Base-by-base conservation (phyloP, 2,888 invertebrate genomes). In the Eugnorisma glareosa region DNA sequence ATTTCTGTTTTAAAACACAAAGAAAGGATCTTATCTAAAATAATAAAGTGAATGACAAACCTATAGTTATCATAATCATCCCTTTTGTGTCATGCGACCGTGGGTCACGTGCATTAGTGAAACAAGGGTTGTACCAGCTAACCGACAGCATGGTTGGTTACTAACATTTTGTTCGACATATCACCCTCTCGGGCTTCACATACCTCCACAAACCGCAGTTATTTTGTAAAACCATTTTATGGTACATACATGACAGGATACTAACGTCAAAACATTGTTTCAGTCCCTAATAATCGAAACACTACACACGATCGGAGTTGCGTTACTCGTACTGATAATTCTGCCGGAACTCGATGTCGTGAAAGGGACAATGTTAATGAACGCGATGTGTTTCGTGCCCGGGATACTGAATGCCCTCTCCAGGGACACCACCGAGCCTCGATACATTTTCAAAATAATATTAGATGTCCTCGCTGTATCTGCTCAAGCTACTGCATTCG, bases 321-420 rank as follows among this genome's bases (percentile, higher is more conserved):
- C 98, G 0, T 93, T 98, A 54, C 97, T 99, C 40, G 97, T 98
- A 45, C 98, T 99, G 84, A 93, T 97, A 54, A 97, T 99, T 64
- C 95, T 99, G 57, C 99, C 99, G 0, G 97, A 98, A 85, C 92
- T 99, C 86, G 98, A 99, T 93, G 98, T 98, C 0, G 97, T 98
- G 18, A 98, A 98, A 92, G 98, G 98, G 1, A 97, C 98, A 1
- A 98, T 99, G 97, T 94, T 99, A 73, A 98, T 98, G 90, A 98
- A 98, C 93, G 98, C 98, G 37, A 97, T 99, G 84, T 98, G 98
- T 91, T 97, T 99, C 86, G 93, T 99, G 21, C 99, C 99, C 0
- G 97, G 97, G n/a, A 86, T 99, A 78, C 94, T 98, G 45, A 98
- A 98, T 97, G 97, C 97, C 91, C 93, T 93, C 54, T 93, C 95